A percentile compares a stretch with the other conserved stretches of the same genome.
These are phyloP conservation scores for Onthophagus sagittarius DNA, from an alignment of 2,888 invertebrate genomes.

Conservation along the genomic window DNA sequence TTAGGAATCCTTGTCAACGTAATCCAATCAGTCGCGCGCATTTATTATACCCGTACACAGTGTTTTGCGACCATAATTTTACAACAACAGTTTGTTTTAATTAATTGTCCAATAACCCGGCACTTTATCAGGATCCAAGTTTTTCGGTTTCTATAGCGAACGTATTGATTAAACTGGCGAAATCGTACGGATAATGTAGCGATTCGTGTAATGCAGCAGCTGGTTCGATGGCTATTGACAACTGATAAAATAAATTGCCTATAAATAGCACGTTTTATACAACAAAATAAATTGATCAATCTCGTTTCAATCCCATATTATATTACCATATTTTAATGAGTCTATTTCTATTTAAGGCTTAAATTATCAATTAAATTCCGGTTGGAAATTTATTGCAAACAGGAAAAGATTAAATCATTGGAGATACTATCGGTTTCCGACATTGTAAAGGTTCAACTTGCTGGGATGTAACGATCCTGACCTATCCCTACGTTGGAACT, in stretches of 20 bases:
- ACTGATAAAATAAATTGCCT: background rate
- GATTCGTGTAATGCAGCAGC: background rate
- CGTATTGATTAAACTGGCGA: background rate
- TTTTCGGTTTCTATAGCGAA: background rate
- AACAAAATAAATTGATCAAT: background rate
- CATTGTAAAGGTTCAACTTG: background rate
- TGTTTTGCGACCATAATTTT: background rate
- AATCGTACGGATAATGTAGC: background rate
- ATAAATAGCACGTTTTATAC: background rate
- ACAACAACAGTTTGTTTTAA: background rate
- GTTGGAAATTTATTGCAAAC: background rate
- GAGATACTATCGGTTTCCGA: background rate
- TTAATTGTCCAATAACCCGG: background rate
- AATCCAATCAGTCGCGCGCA: background rate
- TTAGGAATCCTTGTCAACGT: background rate
- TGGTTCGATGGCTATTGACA: background rate
- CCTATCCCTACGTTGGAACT: background rate
- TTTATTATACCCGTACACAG: background rate
- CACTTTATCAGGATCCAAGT: background rate
- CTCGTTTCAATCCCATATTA: background rate
- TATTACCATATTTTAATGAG: background rate
- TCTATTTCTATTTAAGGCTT: background rate
- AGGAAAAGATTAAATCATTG: background rate
- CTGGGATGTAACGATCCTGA: background rate
- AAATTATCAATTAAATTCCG: background rate